Evolutionary conservation across 2,797 vertebrate species (phyloP).

Genomic region (Enteromius trimaculatus): DNA sequence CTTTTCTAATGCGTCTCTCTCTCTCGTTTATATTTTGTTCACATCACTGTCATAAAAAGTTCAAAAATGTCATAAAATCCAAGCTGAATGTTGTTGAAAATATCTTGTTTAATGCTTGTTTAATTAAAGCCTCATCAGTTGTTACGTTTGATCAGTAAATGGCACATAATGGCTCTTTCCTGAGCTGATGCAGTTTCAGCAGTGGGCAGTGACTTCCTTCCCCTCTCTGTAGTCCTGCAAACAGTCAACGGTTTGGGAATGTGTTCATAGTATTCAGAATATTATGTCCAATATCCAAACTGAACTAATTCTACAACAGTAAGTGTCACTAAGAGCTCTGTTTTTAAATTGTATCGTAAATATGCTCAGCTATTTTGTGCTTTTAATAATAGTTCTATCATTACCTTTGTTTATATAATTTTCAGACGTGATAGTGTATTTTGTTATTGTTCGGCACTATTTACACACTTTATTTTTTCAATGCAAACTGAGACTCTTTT

Average conservation of each 20-base stretch:
- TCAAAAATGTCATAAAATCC: background rate
- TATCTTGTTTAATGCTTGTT: background rate
- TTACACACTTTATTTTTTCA: background rate
- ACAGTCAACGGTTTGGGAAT: constrained; percentile 8
- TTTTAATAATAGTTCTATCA: background rate
- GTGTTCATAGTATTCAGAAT: constrained; percentile 1
- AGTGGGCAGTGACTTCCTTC: constrained; percentile 61
- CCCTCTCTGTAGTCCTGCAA: constrained; percentile 40
- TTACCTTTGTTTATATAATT: background rate
- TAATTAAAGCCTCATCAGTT: background rate
- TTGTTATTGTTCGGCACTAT: background rate
- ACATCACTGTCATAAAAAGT: background rate
- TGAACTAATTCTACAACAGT: constrained; percentile 41
- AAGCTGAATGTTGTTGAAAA: background rate
- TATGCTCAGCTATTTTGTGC: background rate
- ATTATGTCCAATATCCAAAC: background rate
- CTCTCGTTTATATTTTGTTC: background rate
- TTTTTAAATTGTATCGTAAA: background rate
- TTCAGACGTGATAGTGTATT: background rate
- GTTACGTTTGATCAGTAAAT: constrained; percentile 18
- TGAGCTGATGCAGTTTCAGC: constrained; percentile 23
- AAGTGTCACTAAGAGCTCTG: constrained; percentile 21
- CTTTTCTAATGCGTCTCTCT: background rate
- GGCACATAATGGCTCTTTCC: constrained; percentile 38
- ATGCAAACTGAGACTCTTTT: background rate